These are phyloP conservation scores for Perdita meconis DNA, from an alignment of 2,888 invertebrate genomes.

Conservation along the genomic window DNA sequence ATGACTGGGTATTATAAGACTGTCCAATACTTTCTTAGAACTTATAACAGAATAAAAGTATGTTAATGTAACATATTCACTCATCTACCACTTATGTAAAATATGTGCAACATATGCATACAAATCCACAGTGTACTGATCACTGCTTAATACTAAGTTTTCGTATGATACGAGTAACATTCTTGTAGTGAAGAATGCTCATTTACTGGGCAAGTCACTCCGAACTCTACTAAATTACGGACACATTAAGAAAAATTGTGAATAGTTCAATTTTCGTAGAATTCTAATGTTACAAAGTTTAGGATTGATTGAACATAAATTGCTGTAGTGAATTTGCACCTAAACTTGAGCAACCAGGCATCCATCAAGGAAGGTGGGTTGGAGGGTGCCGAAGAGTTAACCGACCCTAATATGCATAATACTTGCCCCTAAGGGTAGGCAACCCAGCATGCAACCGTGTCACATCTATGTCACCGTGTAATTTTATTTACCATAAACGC, in stretches of 20 bases:
- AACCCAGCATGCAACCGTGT: constrained; percentile 64
- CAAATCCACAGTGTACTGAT: too few relatives aligned
- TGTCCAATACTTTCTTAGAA: too few relatives aligned
- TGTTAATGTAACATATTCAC: too few relatives aligned
- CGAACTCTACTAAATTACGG: neutral
- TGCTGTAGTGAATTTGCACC: constrained; percentile 59
- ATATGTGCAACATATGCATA: too few relatives aligned
- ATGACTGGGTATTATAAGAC: too few relatives aligned
- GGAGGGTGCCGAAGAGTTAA: constrained; percentile 66
- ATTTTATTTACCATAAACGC: constrained; percentile 42
- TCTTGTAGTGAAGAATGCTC: neutral
- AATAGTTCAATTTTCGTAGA: neutral
- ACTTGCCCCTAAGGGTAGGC: constrained; percentile 67
- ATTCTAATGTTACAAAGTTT: neutral
- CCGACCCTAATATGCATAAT: constrained; percentile 72
- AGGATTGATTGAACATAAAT: neutral
- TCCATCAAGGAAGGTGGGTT: constrained; percentile 64
- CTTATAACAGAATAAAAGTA: too few relatives aligned
- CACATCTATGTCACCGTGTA: constrained; percentile 24
- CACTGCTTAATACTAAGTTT: too few relatives aligned
- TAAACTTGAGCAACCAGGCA: constrained; percentile 72
- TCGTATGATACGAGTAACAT: too few relatives aligned
- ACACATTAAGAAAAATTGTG: too few relatives aligned
- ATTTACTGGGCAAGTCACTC: neutral
- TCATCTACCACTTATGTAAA: too few relatives aligned